A percentile compares a stretch with the other conserved stretches of the same genome.
Evolutionary conservation across 2,888 invertebrate genomes (phyloP).

Genomic region (Drosophila ezoana): DNA sequence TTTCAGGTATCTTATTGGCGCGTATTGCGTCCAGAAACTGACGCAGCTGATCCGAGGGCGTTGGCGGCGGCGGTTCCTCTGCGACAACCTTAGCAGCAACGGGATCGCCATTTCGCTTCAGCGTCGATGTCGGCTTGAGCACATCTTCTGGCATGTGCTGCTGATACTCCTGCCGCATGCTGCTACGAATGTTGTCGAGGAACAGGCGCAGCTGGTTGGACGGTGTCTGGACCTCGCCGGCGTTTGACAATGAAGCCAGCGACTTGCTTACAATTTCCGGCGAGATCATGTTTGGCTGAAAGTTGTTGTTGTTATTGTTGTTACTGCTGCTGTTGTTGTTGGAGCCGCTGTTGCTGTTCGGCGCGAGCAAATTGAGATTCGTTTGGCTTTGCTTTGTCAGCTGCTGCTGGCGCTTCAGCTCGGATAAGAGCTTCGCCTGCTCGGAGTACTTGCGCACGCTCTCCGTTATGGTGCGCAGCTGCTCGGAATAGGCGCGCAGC

Average conservation of each 20-base stretch:
- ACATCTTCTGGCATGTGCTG: conserved; percentile 83
- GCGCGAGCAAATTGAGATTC: conserved; percentile 65
- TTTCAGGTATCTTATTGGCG: conserved; percentile 84
- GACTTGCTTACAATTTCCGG: conserved; percentile 84
- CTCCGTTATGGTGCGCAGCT: conserved; percentile 84
- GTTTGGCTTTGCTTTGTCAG: conserved; percentile 74
- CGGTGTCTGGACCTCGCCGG: conserved; percentile 83
- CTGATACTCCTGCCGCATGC: conserved; percentile 83
- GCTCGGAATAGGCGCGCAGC: conserved; percentile 84
- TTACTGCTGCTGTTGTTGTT: conserved; percentile 12
- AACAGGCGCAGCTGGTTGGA: conserved; percentile 83
- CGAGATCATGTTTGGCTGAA: conserved; percentile 82
- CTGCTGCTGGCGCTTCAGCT: conserved; percentile 84
- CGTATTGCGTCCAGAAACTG: conserved; percentile 85
- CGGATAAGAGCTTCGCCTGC: conserved; percentile 84
- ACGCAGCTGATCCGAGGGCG: conserved; percentile 85
- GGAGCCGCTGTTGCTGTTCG: conserved; percentile 38
- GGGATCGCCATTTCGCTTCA: conserved; percentile 48
- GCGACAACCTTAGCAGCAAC: background rate
- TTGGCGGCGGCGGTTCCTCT: conserved; percentile 69
- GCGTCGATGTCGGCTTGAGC: conserved; percentile 59
- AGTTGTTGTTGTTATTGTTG: conserved; percentile 54
- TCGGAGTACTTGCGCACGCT: conserved; percentile 85
- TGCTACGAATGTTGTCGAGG: conserved; percentile 84
- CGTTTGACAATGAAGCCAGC: conserved; percentile 77